These are phyloP conservation scores for Myathropa florea DNA, from an alignment of 2,888 invertebrate species.

Conservation along the genomic window DNA sequence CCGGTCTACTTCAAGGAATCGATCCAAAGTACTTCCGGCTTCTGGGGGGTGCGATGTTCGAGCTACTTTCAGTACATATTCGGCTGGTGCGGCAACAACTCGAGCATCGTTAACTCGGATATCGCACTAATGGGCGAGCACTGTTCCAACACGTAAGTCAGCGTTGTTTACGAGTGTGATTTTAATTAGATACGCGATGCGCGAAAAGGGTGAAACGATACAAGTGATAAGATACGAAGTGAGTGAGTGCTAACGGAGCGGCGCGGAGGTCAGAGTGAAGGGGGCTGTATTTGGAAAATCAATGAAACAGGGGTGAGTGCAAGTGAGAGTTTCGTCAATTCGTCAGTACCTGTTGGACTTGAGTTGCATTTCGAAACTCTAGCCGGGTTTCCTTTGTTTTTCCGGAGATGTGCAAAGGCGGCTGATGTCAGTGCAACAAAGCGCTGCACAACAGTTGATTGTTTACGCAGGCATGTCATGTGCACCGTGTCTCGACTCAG, in stretches of 20 bases:
- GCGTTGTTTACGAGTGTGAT: neutral
- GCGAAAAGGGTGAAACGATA: neutral
- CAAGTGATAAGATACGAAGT: neutral
- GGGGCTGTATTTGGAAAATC: neutral
- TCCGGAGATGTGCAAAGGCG: neutral
- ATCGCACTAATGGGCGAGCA: constrained; percentile 73
- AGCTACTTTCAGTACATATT: constrained; percentile 74
- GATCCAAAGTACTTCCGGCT: constrained; percentile 70
- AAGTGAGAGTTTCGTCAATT: neutral
- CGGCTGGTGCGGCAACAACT: constrained; percentile 72
- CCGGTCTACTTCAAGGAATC: constrained; percentile 74
- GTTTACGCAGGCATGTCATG: neutral
- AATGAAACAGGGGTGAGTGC: neutral
- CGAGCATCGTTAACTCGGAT: constrained; percentile 67
- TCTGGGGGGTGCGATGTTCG: constrained; percentile 73
- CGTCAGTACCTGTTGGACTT: neutral
- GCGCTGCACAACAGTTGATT: neutral
- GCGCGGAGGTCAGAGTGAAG: too few relatives aligned
- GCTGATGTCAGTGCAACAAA: neutral
- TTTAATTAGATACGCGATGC: neutral
- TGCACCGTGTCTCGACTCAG: neutral
- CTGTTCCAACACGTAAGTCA: constrained; percentile 71
- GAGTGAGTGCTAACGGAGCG: neutral
- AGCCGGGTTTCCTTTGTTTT: neutral
- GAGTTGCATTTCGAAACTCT: neutral